These are phyloP conservation scores for Brachyalestes nurse DNA, from an alignment of 2,797 vertebrate species.

Conservation along the genomic window DNA sequence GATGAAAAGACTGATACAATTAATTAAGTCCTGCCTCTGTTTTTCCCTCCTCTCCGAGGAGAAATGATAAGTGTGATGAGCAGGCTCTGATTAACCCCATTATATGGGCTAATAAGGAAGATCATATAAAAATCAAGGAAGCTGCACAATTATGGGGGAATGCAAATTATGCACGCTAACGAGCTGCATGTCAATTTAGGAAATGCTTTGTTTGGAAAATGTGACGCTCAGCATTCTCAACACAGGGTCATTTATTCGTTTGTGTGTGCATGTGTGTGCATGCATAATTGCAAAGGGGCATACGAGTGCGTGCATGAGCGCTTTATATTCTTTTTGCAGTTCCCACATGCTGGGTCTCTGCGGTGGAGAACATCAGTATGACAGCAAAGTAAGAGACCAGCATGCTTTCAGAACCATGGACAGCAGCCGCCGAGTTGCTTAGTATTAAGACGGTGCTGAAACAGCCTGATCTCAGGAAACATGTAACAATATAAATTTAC, in stretches of 20 bases:
- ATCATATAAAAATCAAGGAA: constrained; percentile 88
- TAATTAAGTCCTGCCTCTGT: constrained; percentile 90
- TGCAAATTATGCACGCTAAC: constrained; percentile 81
- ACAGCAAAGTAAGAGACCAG: neutral
- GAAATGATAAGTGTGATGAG: constrained; percentile 85
- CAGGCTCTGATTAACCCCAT: constrained; percentile 87
- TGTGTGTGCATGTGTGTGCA: constrained; percentile 49
- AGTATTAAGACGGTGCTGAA: neutral
- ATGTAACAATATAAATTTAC: neutral
- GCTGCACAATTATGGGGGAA: constrained; percentile 82
- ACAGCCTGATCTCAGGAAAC: neutral
- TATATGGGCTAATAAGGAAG: constrained; percentile 85
- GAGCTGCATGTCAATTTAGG: constrained; percentile 75
- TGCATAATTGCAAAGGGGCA: constrained; percentile 52
- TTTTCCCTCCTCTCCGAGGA: constrained; percentile 82
- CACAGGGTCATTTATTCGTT: constrained; percentile 66
- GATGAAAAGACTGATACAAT: constrained; percentile 91
- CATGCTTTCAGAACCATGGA: constrained; percentile 79
- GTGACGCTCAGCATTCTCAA: constrained; percentile 70
- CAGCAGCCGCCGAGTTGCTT: constrained; percentile 60
- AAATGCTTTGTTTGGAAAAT: constrained; percentile 80
- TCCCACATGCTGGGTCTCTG: constrained; percentile 18
- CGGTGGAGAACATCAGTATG: neutral
- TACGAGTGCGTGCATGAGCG: constrained; percentile 19
- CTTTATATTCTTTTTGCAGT: constrained; percentile 35